phyloP scores from a whole-genome alignment of 2,113 vertebrate species.

The Pseudorhombus dupliciocellatus region DNA sequence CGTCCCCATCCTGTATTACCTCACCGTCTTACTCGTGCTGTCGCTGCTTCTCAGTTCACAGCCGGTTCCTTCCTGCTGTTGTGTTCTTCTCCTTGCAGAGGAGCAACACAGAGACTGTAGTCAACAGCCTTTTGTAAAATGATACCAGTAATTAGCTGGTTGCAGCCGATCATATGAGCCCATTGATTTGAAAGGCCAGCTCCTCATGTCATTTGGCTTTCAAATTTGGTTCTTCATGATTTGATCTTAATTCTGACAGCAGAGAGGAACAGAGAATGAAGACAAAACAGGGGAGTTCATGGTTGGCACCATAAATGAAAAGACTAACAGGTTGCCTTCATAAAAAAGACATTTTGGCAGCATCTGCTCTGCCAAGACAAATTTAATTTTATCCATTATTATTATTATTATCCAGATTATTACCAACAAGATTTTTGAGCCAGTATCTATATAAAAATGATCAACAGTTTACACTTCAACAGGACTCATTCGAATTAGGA shows the following conservation, averaged over 20 bases:
- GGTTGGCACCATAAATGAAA: not conserved
- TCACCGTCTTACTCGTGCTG: not conserved
- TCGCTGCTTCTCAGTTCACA: not conserved
- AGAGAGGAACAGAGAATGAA: not conserved
- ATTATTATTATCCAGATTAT: too few species aligned
- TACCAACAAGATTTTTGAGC: too few species aligned
- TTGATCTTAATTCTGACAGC: not conserved
- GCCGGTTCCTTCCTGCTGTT: not conserved
- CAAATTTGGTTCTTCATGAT: not conserved
- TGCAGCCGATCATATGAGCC: not conserved
- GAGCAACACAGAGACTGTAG: too few species aligned
- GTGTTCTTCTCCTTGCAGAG: not conserved
- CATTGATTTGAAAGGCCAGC: not conserved
- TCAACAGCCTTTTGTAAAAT: not conserved
- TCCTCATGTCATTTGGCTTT: too few species aligned
- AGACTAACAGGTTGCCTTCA: not conserved
- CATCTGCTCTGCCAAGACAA: not conserved
- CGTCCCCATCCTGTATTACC: not conserved
- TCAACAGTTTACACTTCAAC: too few species aligned
- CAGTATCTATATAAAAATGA: not conserved
- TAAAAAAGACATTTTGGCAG: not conserved
- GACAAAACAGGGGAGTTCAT: too few species aligned
- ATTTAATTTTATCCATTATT: not conserved
- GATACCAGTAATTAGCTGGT: not conserved
- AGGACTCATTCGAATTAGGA: conserved; percentile 58